These are phyloP conservation scores for Muricea muricata DNA, from an alignment of 92 coral and sea anemone genomes.

Conservation along the genomic window DNA sequence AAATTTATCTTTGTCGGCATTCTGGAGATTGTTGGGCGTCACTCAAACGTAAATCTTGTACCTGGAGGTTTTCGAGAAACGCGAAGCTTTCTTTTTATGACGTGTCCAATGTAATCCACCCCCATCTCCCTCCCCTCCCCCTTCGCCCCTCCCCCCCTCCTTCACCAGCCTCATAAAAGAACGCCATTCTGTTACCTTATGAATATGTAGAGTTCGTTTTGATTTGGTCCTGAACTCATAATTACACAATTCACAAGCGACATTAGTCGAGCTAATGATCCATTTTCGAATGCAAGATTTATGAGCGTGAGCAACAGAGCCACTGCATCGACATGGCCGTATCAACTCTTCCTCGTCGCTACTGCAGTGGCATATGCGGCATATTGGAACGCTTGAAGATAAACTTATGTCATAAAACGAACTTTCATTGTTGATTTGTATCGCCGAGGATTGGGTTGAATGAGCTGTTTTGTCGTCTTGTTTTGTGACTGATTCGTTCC, in stretches of 20 bases:
- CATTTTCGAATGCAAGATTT: constrained; percentile 70
- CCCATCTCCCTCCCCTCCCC: too few relatives aligned
- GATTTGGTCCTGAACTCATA: constrained; percentile 83
- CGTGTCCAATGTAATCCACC: too few relatives aligned
- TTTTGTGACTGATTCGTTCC: background rate
- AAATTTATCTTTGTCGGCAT: too few relatives aligned
- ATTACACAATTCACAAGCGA: constrained; percentile 89
- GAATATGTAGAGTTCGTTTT: constrained; percentile 75
- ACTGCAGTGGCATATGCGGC: constrained; percentile 76
- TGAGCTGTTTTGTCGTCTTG: background rate
- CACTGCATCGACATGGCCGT: constrained; percentile 74
- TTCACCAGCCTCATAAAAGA: too few relatives aligned
- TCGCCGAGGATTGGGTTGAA: background rate
- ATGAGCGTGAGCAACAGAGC: constrained; percentile 69
- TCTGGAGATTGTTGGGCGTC: too few relatives aligned
- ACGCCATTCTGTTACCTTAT: constrained; percentile 79
- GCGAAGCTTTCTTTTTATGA: too few relatives aligned
- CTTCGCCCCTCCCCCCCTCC: too few relatives aligned
- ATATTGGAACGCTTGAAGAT: constrained; percentile 41
- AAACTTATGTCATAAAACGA: constrained; percentile 26
- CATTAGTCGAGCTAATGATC: constrained; percentile 88
- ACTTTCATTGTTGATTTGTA: background rate
- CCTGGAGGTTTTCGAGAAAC: too few relatives aligned
- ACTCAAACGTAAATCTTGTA: too few relatives aligned
- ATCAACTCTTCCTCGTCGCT: constrained; percentile 62